Conservation (phyloP, 2,797 vertebrate genomes). For the Cyclopterus lumpus region DNA sequence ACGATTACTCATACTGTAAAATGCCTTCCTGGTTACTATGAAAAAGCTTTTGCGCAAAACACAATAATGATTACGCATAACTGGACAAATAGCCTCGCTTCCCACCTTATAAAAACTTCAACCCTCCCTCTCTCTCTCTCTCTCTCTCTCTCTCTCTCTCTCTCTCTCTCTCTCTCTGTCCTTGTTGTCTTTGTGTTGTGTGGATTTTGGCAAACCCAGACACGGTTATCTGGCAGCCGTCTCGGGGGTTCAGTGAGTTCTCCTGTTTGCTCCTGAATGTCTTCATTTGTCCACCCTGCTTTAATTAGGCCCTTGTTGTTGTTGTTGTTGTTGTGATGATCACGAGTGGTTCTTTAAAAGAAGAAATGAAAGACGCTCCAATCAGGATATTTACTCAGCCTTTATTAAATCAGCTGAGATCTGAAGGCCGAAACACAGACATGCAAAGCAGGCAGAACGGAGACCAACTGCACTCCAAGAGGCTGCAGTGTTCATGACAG, state of each 20-base stretch:
- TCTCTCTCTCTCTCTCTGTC: neutral
- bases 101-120: neutral
- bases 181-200: slow-evolving; percentile 17
- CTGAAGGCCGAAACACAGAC: neutral
- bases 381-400: neutral
- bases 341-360: neutral
- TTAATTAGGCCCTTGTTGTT: neutral
- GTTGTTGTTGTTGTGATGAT: neutral
- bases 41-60: slow-evolving; percentile 12
- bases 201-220: slow-evolving; percentile 1
- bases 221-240: slow-evolving; percentile 3
- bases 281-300: neutral
- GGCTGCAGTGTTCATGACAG: neutral
- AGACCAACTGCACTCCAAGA: neutral
- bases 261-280: slow-evolving; percentile 2
- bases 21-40: neutral
- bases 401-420: neutral
- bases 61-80: neutral
- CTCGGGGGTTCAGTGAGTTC: slow-evolving; percentile 31
- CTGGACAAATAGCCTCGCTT: neutral
- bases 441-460: neutral
- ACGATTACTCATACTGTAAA: neutral
- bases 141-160: neutral
- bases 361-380: slow-evolving; percentile 14
- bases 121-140: neutral